Conservation (phyloP, 2,888 invertebrate species). For the Hemaris fuciformis region DNA sequence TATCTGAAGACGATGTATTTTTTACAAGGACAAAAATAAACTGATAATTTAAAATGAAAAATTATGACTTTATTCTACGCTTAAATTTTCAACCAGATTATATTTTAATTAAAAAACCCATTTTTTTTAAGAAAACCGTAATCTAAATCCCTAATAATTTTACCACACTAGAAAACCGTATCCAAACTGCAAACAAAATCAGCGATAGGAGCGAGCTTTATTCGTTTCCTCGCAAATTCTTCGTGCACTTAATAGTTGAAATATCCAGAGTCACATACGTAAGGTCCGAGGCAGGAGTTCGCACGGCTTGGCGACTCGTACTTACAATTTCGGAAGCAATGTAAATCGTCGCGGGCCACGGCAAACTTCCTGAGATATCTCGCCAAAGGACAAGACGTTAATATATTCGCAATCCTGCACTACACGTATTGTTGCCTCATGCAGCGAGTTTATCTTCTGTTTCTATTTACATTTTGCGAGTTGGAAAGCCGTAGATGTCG, state of each 20-base stretch:
- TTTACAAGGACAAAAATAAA: too few relatives aligned
- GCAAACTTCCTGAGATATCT: constrained; percentile 74
- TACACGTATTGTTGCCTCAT: constrained; percentile 75
- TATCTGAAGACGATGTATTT: too few relatives aligned
- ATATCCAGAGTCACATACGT: constrained; percentile 15
- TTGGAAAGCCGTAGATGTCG: constrained; percentile 16
- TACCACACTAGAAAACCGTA: neutral
- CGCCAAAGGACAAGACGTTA: constrained; percentile 79
- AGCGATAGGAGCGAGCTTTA: constrained; percentile 5
- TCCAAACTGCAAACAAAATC: neutral
- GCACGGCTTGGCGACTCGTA: constrained; percentile 56
- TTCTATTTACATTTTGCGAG: constrained; percentile 24
- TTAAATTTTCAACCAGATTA: neutral
- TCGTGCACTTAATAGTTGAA: constrained; percentile 24
- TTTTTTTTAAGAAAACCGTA: neutral
- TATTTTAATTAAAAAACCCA: neutral
- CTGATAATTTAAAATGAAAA: too few relatives aligned
- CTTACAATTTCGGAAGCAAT: constrained; percentile 74
- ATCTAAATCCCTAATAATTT: neutral
- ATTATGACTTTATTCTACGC: too few relatives aligned
- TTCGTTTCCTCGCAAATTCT: constrained; percentile 14
- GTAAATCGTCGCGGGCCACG: constrained; percentile 72
- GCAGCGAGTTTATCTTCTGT: constrained; percentile 64
- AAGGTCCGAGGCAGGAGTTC: constrained; percentile 31
- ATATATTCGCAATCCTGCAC: constrained; percentile 77